Conservation (phyloP, 2,797 vertebrate genomes). For the Manis crassicaudata region DNA sequence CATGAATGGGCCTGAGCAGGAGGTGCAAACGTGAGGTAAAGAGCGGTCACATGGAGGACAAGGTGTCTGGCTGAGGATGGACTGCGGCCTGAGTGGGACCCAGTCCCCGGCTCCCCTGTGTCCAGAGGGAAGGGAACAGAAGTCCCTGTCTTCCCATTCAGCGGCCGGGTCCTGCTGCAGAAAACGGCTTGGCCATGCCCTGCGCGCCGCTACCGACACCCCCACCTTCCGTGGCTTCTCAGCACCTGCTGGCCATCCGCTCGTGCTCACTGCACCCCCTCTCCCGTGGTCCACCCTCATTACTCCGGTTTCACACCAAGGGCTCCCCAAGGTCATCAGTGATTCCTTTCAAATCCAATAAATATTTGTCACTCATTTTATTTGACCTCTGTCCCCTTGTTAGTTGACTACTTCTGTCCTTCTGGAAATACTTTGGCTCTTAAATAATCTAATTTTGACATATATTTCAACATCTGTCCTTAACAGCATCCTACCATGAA, state of each 20-base stretch:
- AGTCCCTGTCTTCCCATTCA: background rate
- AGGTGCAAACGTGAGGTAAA: background rate
- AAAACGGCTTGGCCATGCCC: background rate
- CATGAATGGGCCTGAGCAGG: background rate
- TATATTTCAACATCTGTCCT: background rate
- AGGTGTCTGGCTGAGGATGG: background rate
- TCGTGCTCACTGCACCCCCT: background rate
- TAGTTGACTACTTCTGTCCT: background rate
- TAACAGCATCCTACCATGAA: background rate
- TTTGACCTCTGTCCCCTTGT: background rate
- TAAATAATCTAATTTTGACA: constrained; percentile 3
- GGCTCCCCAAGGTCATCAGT: background rate
- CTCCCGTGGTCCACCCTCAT: no score
- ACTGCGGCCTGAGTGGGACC: background rate
- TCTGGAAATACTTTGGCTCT: background rate
- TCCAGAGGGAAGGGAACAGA: background rate
- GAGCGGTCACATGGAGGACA: background rate
- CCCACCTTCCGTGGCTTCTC: background rate
- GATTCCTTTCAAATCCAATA: background rate
- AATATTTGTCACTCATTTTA: background rate
- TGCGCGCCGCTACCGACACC: background rate
- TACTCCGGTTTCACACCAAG: background rate
- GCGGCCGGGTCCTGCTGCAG: background rate
- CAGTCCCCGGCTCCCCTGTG: background rate
- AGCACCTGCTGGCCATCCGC: background rate